Conservation (phyloP, 2,113 vertebrate species). For the Rana temporaria region DNA sequence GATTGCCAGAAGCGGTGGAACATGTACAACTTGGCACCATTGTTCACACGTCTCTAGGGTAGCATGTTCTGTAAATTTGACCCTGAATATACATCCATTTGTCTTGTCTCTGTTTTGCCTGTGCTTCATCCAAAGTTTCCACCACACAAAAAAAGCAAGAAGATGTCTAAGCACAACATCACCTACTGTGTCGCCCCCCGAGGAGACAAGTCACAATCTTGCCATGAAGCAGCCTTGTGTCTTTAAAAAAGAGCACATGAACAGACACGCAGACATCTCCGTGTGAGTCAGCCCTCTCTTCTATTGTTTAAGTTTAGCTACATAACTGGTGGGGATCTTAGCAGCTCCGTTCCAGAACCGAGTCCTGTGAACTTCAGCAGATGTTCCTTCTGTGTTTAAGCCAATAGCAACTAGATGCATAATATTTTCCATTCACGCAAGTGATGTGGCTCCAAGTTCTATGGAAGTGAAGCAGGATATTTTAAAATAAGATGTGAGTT, state of each 20-base stretch:
- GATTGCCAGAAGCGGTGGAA: no score
- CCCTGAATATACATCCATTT: no score
- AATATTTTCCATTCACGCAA: constrained; percentile 56
- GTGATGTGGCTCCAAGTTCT: constrained; percentile 45
- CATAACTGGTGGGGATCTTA: constrained; percentile 51
- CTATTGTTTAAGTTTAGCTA: constrained; percentile 54
- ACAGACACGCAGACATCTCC: constrained; percentile 19
- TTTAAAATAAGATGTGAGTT: constrained; percentile 30
- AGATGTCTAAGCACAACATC: no score
- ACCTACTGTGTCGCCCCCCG: no score
- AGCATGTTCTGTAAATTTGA: no score
- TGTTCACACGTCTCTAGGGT: no score
- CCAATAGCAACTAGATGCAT: constrained; percentile 50
- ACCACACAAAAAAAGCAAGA: no score
- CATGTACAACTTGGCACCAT: no score
- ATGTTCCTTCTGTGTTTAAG: constrained; percentile 51
- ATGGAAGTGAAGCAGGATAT: constrained; percentile 33
- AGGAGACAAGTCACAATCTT: no score
- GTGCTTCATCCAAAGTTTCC: no score
- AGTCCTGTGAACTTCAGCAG: constrained; percentile 56
- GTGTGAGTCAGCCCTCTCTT: constrained; percentile 19
- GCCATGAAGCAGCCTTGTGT: background rate
- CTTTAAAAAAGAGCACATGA: constrained; percentile 33
- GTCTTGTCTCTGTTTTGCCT: no score
- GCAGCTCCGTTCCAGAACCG: constrained; percentile 50